Percentiles rank a stretch among this genome's conserved stretches.
These are phyloP conservation scores for Drosophila pallidifrons DNA, from an alignment of 1,140 invertebrate species.

Conservation along the genomic window DNA sequence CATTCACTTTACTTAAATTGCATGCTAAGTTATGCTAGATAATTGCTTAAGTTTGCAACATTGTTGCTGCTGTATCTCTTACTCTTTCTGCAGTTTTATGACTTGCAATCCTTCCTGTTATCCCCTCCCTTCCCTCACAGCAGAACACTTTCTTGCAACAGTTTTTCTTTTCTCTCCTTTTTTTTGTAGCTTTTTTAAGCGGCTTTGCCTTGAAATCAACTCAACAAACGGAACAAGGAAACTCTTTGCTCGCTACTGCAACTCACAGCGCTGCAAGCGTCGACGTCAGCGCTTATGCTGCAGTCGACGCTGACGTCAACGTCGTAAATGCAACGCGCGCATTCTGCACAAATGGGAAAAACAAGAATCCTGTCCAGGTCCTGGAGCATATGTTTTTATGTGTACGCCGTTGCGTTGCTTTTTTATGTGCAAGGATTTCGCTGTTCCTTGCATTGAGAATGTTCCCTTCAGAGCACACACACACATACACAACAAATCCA, in stretches of 20 bases:
- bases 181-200: slow-evolving; percentile 52
- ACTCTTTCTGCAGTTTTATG: background rate
- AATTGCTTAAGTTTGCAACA: slow-evolving; percentile 20
- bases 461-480: slow-evolving; percentile 13
- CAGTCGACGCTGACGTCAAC: slow-evolving; percentile 34
- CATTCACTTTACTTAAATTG: background rate
- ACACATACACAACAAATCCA: background rate
- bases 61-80: slow-evolving; percentile 3
- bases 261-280: slow-evolving; percentile 44
- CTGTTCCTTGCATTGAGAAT: slow-evolving; percentile 45
- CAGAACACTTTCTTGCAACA: slow-evolving; percentile 44
- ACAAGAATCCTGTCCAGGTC: slow-evolving; percentile 54
- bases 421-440: slow-evolving; percentile 71
- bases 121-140: slow-evolving; percentile 2
- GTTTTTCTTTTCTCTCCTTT: slow-evolving; percentile 1
- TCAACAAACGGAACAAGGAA: slow-evolving; percentile 41
- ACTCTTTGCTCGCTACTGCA: slow-evolving; percentile 22
- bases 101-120: background rate
- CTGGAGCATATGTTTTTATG: slow-evolving; percentile 74
- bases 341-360: slow-evolving; percentile 28
- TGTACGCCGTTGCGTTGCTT: slow-evolving; percentile 51
- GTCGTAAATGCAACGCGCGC: slow-evolving; percentile 31
- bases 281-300: slow-evolving; percentile 36
- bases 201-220: slow-evolving; percentile 55
- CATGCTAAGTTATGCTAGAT: slow-evolving; percentile 7